These are phyloP conservation scores for Drosophila serrata DNA, from an alignment of 1,140 invertebrate species.

Conservation along the genomic window DNA sequence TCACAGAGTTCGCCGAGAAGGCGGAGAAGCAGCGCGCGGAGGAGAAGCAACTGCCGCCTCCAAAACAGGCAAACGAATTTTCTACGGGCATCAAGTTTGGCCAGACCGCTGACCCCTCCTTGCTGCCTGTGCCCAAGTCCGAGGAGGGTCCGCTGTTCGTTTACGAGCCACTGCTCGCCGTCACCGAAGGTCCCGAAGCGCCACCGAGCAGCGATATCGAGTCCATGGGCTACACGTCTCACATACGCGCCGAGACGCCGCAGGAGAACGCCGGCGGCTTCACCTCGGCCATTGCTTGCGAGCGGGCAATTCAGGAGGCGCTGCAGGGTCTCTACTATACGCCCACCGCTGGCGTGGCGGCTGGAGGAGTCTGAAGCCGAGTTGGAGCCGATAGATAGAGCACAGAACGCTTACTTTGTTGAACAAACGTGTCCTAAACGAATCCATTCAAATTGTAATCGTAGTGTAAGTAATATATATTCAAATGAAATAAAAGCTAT, in stretches of 20 bases:
- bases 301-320: constrained; percentile 95
- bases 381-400: constrained; percentile 20
- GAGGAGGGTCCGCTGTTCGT: constrained; percentile 91
- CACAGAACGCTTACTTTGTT: constrained; percentile 71
- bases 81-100: constrained; percentile 93
- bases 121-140: constrained; percentile 89
- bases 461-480: constrained; percentile 29
- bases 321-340: constrained; percentile 92
- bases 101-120: constrained; percentile 86
- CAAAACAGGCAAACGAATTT: constrained; percentile 88
- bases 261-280: constrained; percentile 96
- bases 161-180: constrained; percentile 88
- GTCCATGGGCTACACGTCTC: constrained; percentile 90
- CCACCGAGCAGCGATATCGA: constrained; percentile 89
- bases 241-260: constrained; percentile 90
- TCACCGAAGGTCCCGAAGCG: constrained; percentile 90
- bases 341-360: constrained; percentile 70
- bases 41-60: constrained; percentile 87
- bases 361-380: not conserved
- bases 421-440: constrained; percentile 60
- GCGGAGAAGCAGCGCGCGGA: constrained; percentile 89
- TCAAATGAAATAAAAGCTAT: constrained; percentile 32
- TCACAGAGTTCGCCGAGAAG: constrained; percentile 92
- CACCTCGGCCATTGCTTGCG: constrained; percentile 92
- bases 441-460: constrained; percentile 38